A percentile compares a stretch with the other conserved stretches of the same genome.
phyloP scores from a whole-genome alignment of 2,888 invertebrate species.

The Cantharis lateralis region DNA sequence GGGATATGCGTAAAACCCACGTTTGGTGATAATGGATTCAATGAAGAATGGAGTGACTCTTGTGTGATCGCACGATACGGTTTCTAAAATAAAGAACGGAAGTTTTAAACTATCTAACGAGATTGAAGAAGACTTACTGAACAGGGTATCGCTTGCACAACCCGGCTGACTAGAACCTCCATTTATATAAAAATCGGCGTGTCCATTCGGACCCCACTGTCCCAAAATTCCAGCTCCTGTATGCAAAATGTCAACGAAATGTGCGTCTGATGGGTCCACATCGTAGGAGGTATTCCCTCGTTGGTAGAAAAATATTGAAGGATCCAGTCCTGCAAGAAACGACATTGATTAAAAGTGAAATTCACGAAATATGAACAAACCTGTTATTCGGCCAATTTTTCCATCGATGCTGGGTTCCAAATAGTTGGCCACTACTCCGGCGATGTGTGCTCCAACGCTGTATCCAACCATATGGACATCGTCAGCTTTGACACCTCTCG shows the following conservation, averaged over 20 bases:
- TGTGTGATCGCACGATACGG: conserved; percentile 86
- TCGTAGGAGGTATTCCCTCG: conserved; percentile 80
- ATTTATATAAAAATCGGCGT: conserved; percentile 88
- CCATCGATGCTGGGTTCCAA: conserved; percentile 73
- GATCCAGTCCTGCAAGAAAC: conserved; percentile 70
- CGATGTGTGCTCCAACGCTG: conserved; percentile 86
- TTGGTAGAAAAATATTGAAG: conserved; percentile 85
- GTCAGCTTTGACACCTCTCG: conserved; percentile 75
- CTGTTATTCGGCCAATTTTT: conserved; percentile 83
- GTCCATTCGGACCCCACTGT: conserved; percentile 88
- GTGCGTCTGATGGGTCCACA: conserved; percentile 78
- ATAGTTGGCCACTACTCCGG: conserved; percentile 81
- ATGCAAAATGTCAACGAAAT: conserved; percentile 83
- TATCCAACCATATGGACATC: conserved; percentile 82
- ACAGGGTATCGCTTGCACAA: conserved; percentile 79
- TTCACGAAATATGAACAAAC: conserved; percentile 45
- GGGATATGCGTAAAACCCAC: conserved; percentile 85
- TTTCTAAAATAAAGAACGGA: conserved; percentile 64
- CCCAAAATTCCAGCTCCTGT: conserved; percentile 87
- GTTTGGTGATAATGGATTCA: conserved; percentile 79
- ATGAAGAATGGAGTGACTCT: conserved; percentile 90
- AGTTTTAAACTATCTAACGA: not conserved
- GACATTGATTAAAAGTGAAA: not conserved
- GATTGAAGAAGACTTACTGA: conserved; percentile 65
- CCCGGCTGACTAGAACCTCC: conserved; percentile 89